phyloP scores from a whole-genome alignment of 2,797 vertebrate genomes.

The Ptychobarbus kaznakovi region DNA sequence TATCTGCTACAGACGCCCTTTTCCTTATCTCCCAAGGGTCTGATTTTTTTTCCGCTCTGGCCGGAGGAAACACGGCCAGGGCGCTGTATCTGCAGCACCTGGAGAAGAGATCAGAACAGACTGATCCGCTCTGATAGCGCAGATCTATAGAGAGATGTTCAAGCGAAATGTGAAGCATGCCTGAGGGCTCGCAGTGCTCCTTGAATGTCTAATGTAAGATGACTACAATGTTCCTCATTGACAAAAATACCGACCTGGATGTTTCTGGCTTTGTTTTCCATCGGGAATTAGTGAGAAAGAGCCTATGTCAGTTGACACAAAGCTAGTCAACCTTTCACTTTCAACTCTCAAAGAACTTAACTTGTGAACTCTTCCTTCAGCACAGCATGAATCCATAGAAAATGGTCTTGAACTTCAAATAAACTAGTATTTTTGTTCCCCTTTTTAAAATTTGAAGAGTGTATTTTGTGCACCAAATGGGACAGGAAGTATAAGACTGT shows the following conservation, averaged over 20 bases:
- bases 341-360: background rate
- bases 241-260: background rate
- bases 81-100: constrained; percentile 28
- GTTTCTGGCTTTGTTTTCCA: background rate
- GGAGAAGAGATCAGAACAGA: constrained; percentile 37
- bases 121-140: constrained; percentile 34
- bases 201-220: constrained; percentile 26
- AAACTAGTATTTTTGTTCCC: background rate
- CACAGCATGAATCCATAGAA: background rate
- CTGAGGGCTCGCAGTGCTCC: background rate
- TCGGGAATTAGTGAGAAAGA: background rate
- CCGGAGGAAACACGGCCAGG: constrained; percentile 34
- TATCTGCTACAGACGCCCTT: background rate
- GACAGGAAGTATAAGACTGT: background rate
- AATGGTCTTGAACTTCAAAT: constrained; percentile 2
- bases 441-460: background rate
- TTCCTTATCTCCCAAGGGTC: constrained; percentile 29
- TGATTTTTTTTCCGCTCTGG: constrained; percentile 23
- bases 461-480: background rate
- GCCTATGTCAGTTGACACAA: background rate
- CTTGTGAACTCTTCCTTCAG: background rate
- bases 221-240: constrained; percentile 13
- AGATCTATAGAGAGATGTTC: constrained; percentile 42
- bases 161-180: constrained; percentile 36
- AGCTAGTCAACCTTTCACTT: background rate